Conservation (phyloP, 2,888 invertebrate genomes). For the Drosophila stalkeri region DNA sequence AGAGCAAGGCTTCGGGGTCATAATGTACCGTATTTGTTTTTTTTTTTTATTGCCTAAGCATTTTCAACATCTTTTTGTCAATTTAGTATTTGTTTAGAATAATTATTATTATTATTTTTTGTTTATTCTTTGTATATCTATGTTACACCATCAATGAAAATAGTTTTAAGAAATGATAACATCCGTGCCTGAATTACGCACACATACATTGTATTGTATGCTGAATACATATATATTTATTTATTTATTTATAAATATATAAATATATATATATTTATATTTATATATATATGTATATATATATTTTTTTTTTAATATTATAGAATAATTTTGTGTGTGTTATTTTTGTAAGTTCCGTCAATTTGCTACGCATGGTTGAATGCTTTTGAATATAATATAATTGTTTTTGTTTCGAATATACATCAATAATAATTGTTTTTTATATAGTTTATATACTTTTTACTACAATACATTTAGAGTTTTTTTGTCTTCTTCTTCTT, state of each 20-base stretch:
- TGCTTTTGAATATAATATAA: conserved; percentile 49
- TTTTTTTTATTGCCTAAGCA: background rate
- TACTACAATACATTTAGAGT: conserved; percentile 65
- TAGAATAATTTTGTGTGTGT: conserved; percentile 18
- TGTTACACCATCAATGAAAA: conserved; percentile 78
- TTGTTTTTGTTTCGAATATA: conserved; percentile 62
- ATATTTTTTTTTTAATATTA: conserved; percentile 19
- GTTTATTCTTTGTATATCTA: conserved; percentile 63
- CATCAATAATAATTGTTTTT: conserved; percentile 59
- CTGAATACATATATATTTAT: conserved; percentile 19
- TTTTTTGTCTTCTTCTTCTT: conserved; percentile 27
- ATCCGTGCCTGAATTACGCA: conserved; percentile 28
- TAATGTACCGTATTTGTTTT: conserved; percentile 29
- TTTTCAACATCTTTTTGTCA: conserved; percentile 9
- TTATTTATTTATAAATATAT: conserved; percentile 15
- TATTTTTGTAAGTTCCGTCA: conserved; percentile 70
- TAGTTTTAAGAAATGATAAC: conserved; percentile 58
- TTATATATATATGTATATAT: conserved; percentile 16
- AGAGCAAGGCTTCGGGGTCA: conserved; percentile 30
- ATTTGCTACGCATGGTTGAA: conserved; percentile 73
- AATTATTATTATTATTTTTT: background rate
- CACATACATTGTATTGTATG: conserved; percentile 27
- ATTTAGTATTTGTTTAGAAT: background rate
- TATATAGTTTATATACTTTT: conserved; percentile 43
- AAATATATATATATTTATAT: conserved; percentile 14